Evolutionary conservation across 1,140 invertebrate genomes (phyloP), one percentile per base, ranked within the genome.

Genomic region (Grapholita molesta): DNA sequence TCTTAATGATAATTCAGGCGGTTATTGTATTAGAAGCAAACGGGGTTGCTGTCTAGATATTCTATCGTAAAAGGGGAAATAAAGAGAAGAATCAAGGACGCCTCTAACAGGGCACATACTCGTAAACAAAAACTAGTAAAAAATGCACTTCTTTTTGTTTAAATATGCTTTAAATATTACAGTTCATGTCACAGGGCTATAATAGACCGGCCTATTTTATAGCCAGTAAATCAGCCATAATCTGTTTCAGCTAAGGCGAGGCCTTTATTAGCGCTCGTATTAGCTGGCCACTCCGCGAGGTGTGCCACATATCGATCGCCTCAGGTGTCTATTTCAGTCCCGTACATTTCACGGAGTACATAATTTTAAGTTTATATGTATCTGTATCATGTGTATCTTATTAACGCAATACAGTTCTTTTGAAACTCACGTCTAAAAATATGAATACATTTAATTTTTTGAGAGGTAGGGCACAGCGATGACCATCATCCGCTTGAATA

Each of bases 291-390:
- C 72, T 72, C 67, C 61, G 64, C 1, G 66, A 77, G 78, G 76
- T 76, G 78, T 73, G 78, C 70, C 70, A 64, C 55, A 30, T 72
- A 78, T 78, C 70, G 76, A 80, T 78, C 78, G 74, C 24, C 30
- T 70, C 64, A 66, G 33, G 64, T 38, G 64, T 66, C 70, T 69
- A 75, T 73, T 71, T 75, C 70, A 70, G 70, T 72, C n/a, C 25
- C 24, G 25, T n/a, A n/a, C 12, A 53, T n/a, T 24, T 38, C 35
- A 21, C n/a, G 18, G 15, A 18, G 42, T 48, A 38, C 3, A 35
- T 35, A n/a, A n/a, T n/a, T n/a, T n/a, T n/a, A n/a, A n/a, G n/a
- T n/a, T n/a, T n/a, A n/a, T n/a, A n/a, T n/a, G n/a, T n/a, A n/a
- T n/a, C n/a, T n/a, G n/a, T n/a, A n/a, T n/a, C n/a, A n/a, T n/a